Conservation (phyloP, 2,888 invertebrate species). For the Biston stratarius region DNA sequence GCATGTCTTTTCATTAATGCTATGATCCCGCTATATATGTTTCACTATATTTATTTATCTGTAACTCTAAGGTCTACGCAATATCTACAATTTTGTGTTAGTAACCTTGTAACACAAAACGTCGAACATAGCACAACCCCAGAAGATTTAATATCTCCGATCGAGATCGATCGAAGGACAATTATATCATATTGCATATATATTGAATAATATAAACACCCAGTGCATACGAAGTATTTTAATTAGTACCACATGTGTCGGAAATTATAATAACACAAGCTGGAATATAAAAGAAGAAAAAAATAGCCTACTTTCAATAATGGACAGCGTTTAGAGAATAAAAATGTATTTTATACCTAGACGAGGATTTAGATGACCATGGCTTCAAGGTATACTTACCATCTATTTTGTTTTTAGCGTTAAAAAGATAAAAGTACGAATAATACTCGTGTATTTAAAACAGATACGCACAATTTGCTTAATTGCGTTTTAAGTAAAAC, state of each 20-base stretch:
- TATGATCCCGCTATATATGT: conserved; percentile 72
- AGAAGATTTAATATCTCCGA: conserved; percentile 55
- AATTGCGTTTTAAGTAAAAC: too few species aligned
- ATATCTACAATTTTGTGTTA: conserved; percentile 82
- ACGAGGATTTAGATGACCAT: conserved; percentile 8
- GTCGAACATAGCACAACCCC: conserved; percentile 73
- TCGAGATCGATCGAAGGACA: too few species aligned
- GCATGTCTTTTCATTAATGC: conserved; percentile 78
- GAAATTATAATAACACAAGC: conserved; percentile 74
- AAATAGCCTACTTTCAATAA: conserved; percentile 70
- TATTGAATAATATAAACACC: conserved; percentile 74
- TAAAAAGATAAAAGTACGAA: not conserved
- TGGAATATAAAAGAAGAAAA: conserved; percentile 62
- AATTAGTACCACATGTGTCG: conserved; percentile 74
- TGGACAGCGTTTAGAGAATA: conserved; percentile 63
- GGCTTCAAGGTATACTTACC: not conserved
- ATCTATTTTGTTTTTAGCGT: not conserved
- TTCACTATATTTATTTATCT: conserved; percentile 64
- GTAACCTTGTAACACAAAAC: conserved; percentile 74
- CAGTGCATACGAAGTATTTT: conserved; percentile 75
- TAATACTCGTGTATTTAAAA: not conserved
- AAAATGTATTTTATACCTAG: conserved; percentile 36
- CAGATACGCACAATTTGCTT: too few species aligned
- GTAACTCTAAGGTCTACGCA: conserved; percentile 81
- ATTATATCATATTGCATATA: conserved; percentile 45